Conservation (phyloP, 2,113 vertebrate genomes). For the Emydura subglobosa region DNA sequence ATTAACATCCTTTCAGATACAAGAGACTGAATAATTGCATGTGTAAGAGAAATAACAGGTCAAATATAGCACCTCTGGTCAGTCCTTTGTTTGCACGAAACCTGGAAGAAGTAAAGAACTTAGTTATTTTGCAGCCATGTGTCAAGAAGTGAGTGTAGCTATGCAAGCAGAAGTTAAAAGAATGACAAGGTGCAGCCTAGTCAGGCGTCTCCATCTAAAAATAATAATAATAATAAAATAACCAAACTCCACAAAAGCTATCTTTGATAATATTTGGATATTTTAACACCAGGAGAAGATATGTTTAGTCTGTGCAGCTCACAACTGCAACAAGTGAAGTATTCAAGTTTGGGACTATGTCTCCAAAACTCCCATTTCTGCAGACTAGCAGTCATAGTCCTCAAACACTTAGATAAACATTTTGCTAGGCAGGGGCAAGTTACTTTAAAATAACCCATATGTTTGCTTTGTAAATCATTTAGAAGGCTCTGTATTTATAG, state of each 20-base stretch:
- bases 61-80: neutral
- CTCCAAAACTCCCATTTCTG: conserved; percentile 42
- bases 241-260: neutral
- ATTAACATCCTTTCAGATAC: neutral
- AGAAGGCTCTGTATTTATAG: conserved; percentile 55
- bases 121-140: neutral
- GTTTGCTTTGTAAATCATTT: conserved; percentile 59
- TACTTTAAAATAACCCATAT: conserved; percentile 26
- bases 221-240: neutral
- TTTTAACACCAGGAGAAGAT: conserved; percentile 40
- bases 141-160: neutral
- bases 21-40: neutral
- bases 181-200: neutral
- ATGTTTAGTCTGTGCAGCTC: conserved; percentile 69
- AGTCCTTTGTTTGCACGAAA: neutral
- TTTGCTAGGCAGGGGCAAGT: conserved; percentile 34
- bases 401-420: conserved; percentile 63
- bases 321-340: conserved; percentile 15
- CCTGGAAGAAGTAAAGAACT: conserved; percentile 11
- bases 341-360: neutral
- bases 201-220: conserved; percentile 16
- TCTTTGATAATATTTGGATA: conserved; percentile 55
- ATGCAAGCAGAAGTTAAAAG: conserved; percentile 24
- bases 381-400: conserved; percentile 15
- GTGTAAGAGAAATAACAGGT: neutral